Evolutionary conservation across 2,888 invertebrate species (phyloP).

Genomic region (Cheilosia vernalis): DNA sequence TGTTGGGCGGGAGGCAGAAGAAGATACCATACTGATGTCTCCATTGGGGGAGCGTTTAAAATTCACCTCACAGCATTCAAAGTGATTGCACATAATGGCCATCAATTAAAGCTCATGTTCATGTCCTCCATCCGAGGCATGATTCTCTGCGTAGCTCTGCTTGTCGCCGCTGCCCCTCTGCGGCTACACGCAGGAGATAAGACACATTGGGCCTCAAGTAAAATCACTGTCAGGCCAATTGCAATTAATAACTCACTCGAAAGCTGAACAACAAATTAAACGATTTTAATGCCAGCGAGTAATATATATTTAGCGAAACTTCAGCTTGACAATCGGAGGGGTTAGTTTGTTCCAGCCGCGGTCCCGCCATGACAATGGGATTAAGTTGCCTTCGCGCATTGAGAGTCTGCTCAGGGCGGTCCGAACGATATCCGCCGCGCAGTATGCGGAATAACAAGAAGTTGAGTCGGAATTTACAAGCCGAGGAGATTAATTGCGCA

Average conservation of each 20-base stretch:
- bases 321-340: slow-evolving; percentile 67
- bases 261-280: slow-evolving; percentile 75
- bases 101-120: slow-evolving; percentile 76
- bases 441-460: slow-evolving; percentile 50
- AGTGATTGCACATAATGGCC: slow-evolving; percentile 75
- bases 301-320: slow-evolving; percentile 72
- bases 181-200: slow-evolving; percentile 46
- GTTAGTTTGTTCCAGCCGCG: slow-evolving; percentile 32
- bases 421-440: slow-evolving; percentile 38
- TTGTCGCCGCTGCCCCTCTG: background rate
- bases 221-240: slow-evolving; percentile 72
- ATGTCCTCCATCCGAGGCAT: slow-evolving; percentile 69
- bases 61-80: slow-evolving; percentile 76
- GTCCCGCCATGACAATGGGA: slow-evolving; percentile 58
- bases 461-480: slow-evolving; percentile 50
- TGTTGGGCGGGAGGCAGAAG: slow-evolving; percentile 25
- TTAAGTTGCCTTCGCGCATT: slow-evolving; percentile 54
- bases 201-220: slow-evolving; percentile 72
- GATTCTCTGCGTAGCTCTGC: slow-evolving; percentile 24
- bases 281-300: slow-evolving; percentile 73
- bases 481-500: slow-evolving; percentile 65
- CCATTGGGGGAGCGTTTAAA: slow-evolving; percentile 74
- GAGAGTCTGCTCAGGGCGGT: slow-evolving; percentile 70
- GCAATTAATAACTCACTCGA: slow-evolving; percentile 75
- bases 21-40: slow-evolving; percentile 66